Evolutionary conservation across 2,888 invertebrate genomes (phyloP).

Genomic region (Xestobium rufovillosum): DNA sequence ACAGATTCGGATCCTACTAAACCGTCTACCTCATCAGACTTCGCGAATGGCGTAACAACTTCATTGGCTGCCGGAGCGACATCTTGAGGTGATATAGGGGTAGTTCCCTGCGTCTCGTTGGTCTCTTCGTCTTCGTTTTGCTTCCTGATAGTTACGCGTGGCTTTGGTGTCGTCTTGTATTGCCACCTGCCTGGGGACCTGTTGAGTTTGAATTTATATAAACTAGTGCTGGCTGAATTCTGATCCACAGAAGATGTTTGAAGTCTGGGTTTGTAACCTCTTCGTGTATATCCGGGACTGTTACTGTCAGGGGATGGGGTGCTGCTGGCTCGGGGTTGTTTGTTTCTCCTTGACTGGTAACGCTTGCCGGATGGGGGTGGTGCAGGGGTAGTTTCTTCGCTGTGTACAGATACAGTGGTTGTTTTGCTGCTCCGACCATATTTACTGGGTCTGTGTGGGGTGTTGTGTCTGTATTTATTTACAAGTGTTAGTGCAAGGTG

Average conservation of each 20-base stretch:
- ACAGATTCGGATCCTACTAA: slow-evolving; percentile 68
- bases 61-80: slow-evolving; percentile 42
- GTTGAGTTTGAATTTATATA: slow-evolving; percentile 76
- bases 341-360: slow-evolving; percentile 42
- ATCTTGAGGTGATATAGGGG: slow-evolving; percentile 28
- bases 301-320: slow-evolving; percentile 19
- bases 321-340: slow-evolving; percentile 26
- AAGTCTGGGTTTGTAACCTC: slow-evolving; percentile 63
- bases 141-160: slow-evolving; percentile 73
- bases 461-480: slow-evolving; percentile 43
- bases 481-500: slow-evolving; percentile 38
- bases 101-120: slow-evolving; percentile 41
- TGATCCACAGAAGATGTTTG: slow-evolving; percentile 50
- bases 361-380: slow-evolving; percentile 46
- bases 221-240: slow-evolving; percentile 50
- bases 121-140: slow-evolving; percentile 49
- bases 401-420: slow-evolving; percentile 61
- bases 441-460: slow-evolving; percentile 38
- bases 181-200: slow-evolving; percentile 83
- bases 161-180: slow-evolving; percentile 83
- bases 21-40: slow-evolving; percentile 51
- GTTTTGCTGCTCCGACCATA: slow-evolving; percentile 49
- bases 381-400: slow-evolving; percentile 46
- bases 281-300: slow-evolving; percentile 40
- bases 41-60: slow-evolving; percentile 48